Evolutionary conservation across 2,113 vertebrate genomes (phyloP).

Genomic region (Galemys pyrenaicus): DNA sequence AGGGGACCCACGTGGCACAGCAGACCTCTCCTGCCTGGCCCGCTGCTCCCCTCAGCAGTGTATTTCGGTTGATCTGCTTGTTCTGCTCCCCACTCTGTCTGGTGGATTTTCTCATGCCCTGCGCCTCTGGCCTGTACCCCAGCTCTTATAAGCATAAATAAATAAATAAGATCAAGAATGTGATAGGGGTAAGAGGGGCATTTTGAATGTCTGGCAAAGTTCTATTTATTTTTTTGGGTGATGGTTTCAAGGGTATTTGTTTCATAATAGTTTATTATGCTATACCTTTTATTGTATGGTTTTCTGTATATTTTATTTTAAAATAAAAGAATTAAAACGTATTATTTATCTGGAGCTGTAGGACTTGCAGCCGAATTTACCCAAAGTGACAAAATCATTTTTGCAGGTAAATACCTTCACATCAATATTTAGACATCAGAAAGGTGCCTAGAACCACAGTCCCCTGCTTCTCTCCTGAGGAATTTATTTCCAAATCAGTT

Average conservation of each 20-base stretch:
- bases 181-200: too few species aligned
- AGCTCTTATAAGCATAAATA: too few species aligned
- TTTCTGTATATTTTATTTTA: conserved; percentile 28
- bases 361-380: neutral
- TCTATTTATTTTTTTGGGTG: neutral
- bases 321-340: conserved; percentile 31
- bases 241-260: neutral
- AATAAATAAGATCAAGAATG: neutral
- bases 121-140: too few species aligned
- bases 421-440: neutral
- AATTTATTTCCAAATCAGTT: conserved; percentile 3
- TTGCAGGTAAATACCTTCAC: neutral
- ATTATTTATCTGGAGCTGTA: neutral
- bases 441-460: neutral
- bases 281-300: neutral
- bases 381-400: conserved; percentile 19
- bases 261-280: conserved; percentile 32
- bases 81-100: too few species aligned
- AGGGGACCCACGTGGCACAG: too few species aligned
- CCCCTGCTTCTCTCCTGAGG: neutral
- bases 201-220: neutral
- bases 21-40: too few species aligned
- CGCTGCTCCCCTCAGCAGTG: too few species aligned
- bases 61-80: too few species aligned
- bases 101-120: too few species aligned